These are phyloP conservation scores for Meteorus cinctellus DNA, from an alignment of 2,888 invertebrate species.

Conservation along the genomic window DNA sequence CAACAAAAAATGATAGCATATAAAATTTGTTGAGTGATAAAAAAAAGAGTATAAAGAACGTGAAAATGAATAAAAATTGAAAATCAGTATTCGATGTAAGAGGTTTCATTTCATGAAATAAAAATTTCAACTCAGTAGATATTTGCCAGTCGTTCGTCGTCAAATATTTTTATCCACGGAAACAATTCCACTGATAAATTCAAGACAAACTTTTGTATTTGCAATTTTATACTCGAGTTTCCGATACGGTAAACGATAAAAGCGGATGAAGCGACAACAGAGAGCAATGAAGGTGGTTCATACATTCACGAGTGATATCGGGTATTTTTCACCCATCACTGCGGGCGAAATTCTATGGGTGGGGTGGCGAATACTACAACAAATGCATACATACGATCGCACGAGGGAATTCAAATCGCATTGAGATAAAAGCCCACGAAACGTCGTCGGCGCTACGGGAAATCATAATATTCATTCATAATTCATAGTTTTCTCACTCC, in stretches of 20 bases:
- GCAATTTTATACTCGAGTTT: slow-evolving; percentile 24
- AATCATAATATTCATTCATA: slow-evolving; percentile 60
- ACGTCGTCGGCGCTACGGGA: slow-evolving; percentile 52
- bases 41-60: not conserved
- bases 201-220: slow-evolving; percentile 35
- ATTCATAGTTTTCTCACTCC: slow-evolving; percentile 54
- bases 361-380: slow-evolving; percentile 29
- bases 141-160: slow-evolving; percentile 25
- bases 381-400: slow-evolving; percentile 27
- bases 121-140: slow-evolving; percentile 4
- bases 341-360: slow-evolving; percentile 13
- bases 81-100: not conserved
- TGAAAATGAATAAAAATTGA: not conserved
- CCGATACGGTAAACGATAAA: slow-evolving; percentile 28
- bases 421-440: slow-evolving; percentile 57
- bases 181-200: slow-evolving; percentile 39
- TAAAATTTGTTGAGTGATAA: slow-evolving; percentile 6
- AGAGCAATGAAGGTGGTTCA: slow-evolving; percentile 10
- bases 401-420: slow-evolving; percentile 57
- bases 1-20: slow-evolving; percentile 5
- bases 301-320: slow-evolving; percentile 33
- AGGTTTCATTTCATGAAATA: not conserved
- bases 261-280: slow-evolving; percentile 21
- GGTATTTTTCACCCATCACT: slow-evolving; percentile 21
- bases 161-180: slow-evolving; percentile 28